phyloP scores from a whole-genome alignment of 2,113 vertebrate species.

The Periophthalmus modestus region DNA sequence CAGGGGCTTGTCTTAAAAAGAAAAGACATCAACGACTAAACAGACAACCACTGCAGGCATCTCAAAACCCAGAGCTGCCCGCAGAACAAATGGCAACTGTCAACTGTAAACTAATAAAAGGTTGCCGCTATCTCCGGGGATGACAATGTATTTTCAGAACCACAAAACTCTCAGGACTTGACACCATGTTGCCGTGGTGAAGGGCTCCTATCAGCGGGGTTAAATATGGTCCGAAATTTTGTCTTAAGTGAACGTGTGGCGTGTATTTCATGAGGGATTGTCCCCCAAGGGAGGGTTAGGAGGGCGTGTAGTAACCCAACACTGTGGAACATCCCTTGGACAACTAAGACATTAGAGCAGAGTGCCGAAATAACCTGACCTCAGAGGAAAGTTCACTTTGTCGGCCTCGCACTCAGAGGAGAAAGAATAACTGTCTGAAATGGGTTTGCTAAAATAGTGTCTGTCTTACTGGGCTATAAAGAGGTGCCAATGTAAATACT shows the following conservation, averaged over 20 bases:
- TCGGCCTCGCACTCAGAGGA: neutral
- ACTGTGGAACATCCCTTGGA: conserved; percentile 58
- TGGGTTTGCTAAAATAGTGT: neutral
- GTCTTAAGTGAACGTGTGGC: conserved; percentile 21
- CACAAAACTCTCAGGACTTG: conserved; percentile 9
- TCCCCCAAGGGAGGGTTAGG: conserved; percentile 31
- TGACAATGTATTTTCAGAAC: conserved; percentile 46
- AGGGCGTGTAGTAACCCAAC: conserved; percentile 57
- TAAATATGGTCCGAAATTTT: conserved; percentile 44
- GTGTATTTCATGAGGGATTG: conserved; percentile 16
- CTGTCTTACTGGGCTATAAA: neutral
- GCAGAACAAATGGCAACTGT: conserved; percentile 38
- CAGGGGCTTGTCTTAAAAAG: conserved; percentile 44
- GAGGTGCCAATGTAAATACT: neutral
- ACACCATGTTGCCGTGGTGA: conserved; percentile 39
- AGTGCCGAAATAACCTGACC: conserved; percentile 58
- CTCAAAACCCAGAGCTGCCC: conserved; percentile 20
- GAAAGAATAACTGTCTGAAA: neutral
- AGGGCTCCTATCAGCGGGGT: conserved; percentile 27
- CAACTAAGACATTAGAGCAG: conserved; percentile 57
- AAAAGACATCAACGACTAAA: conserved; percentile 37
- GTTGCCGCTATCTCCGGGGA: conserved; percentile 12
- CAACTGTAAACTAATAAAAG: conserved; percentile 20
- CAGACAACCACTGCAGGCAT: conserved; percentile 33
- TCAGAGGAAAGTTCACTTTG: conserved; percentile 16